A percentile compares a stretch with the other conserved stretches of the same genome.
Conservation (phyloP, 2,113 vertebrate genomes). For the Larimichthys polyactis region DNA sequence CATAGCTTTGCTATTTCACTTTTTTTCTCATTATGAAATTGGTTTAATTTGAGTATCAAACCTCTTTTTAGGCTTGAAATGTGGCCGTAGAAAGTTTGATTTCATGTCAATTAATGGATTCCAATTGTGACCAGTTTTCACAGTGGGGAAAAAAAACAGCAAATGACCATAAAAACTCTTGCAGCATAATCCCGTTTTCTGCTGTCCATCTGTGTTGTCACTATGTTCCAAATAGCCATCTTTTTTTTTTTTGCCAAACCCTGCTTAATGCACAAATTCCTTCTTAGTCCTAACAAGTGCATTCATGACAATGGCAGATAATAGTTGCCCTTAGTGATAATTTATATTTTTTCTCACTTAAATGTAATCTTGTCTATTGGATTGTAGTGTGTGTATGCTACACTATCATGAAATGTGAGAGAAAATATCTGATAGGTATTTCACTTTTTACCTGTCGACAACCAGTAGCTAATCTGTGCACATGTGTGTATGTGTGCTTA, state of each 20-base stretch:
- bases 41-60: slow-evolving; percentile 31
- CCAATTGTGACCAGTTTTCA: slow-evolving; percentile 15
- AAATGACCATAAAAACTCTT: slow-evolving; percentile 13
- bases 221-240: background rate
- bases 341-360: background rate
- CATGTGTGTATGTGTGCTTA: background rate
- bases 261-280: background rate
- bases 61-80: slow-evolving; percentile 18
- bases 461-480: background rate
- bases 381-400: background rate
- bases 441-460: background rate
- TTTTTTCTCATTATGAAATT: slow-evolving; percentile 31
- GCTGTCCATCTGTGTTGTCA: slow-evolving; percentile 23
- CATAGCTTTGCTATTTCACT: background rate
- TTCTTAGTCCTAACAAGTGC: background rate
- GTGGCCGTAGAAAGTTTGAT: background rate
- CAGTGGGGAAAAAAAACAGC: background rate
- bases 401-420: background rate
- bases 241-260: background rate
- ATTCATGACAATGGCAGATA: background rate
- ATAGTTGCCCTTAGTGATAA: background rate
- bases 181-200: slow-evolving; percentile 24
- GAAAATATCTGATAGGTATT: background rate
- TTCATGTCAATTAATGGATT: slow-evolving; percentile 17
- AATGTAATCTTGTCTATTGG: background rate